A percentile compares a stretch with the other conserved stretches of the same genome.
Evolutionary conservation across 2,888 invertebrate genomes (phyloP).

Genomic region (Watsonalla binaria): DNA sequence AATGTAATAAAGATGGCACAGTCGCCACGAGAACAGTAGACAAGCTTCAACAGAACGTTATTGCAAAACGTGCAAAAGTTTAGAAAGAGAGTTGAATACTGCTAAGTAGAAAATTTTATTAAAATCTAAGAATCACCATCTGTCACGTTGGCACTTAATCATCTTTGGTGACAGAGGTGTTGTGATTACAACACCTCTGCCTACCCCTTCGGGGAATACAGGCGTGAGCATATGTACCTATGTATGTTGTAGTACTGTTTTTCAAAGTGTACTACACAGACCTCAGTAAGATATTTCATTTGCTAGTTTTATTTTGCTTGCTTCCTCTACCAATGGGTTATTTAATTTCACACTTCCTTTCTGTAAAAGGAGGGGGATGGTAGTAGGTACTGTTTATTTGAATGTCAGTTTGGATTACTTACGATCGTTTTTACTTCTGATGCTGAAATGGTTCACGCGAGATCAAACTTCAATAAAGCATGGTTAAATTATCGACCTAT

Average conservation of each 20-base stretch:
- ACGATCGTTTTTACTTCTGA: not conserved
- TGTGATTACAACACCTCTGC: too few relatives aligned
- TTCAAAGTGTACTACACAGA: slow-evolving; percentile 1
- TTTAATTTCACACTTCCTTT: slow-evolving; percentile 13
- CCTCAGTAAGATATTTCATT: slow-evolving; percentile 29
- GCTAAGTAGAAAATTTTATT: too few relatives aligned
- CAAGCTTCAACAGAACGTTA: not conserved
- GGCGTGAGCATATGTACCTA: too few relatives aligned
- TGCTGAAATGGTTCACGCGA: too few relatives aligned
- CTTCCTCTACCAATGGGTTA: slow-evolving; percentile 12
- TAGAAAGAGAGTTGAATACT: too few relatives aligned
- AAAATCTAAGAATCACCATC: too few relatives aligned
- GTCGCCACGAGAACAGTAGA: not conserved
- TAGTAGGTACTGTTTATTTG: not conserved
- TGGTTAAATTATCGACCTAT: too few relatives aligned
- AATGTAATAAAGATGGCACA: not conserved
- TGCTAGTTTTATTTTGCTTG: slow-evolving; percentile 28
- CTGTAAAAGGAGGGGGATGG: not conserved
- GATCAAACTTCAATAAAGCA: too few relatives aligned
- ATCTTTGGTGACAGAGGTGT: too few relatives aligned
- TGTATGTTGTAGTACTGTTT: not conserved
- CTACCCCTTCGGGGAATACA: too few relatives aligned
- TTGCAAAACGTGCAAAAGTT: too few relatives aligned
- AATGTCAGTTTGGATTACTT: not conserved
- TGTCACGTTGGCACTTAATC: too few relatives aligned